Conservation (phyloP, 2,113 vertebrate genomes). For the Larimichthys polyactis region DNA sequence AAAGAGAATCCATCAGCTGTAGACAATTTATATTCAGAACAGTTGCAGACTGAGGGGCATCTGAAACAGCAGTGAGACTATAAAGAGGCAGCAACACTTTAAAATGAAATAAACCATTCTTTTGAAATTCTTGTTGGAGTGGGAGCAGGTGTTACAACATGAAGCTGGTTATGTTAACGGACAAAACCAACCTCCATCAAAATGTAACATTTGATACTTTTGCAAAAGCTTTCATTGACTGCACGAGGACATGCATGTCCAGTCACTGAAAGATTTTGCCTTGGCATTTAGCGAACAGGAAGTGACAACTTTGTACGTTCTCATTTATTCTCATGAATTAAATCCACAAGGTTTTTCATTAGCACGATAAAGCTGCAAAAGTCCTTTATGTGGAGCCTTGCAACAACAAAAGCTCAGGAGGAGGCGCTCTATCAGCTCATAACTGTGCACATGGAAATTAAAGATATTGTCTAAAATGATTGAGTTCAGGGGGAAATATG, state of each 20-base stretch:
- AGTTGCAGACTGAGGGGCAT: background rate
- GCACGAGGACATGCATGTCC: background rate
- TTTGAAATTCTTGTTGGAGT: background rate
- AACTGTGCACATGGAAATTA: background rate
- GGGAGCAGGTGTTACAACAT: background rate
- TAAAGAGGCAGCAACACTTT: background rate
- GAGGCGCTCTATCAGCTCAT: too few species aligned
- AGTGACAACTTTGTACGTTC: background rate
- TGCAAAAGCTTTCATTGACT: background rate
- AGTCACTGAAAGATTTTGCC: too few species aligned
- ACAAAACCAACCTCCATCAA: background rate
- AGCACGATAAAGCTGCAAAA: background rate
- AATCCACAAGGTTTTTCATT: background rate
- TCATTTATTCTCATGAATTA: background rate
- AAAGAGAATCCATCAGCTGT: constrained; percentile 5
- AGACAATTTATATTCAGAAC: background rate
- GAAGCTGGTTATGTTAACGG: background rate
- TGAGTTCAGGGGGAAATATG: too few species aligned
- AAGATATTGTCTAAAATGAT: background rate
- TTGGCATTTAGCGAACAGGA: background rate
- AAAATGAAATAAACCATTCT: background rate
- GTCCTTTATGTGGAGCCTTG: background rate
- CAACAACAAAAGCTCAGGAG: background rate
- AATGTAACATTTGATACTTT: background rate
- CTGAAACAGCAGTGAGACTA: background rate